Evolutionary conservation across 2,888 invertebrate species (phyloP), one percentile per base, ranked within the genome.

Genomic region (Conistra vaccinii): DNA sequence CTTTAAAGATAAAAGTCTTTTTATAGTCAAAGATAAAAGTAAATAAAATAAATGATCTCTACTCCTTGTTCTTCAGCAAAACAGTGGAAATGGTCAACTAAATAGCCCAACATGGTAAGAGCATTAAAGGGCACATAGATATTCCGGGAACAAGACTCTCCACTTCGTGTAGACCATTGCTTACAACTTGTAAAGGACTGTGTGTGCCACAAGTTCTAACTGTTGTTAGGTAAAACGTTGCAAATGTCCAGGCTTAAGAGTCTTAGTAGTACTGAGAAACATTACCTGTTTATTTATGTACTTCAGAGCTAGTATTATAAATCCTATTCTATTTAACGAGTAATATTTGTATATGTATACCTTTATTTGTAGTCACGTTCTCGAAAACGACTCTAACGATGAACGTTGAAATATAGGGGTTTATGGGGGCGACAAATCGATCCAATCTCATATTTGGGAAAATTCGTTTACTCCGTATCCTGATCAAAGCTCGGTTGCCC

Each of bases 171-270:
- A 29, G 32, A 66, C 55, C 58, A 73, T 80, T 68, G 67, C 76
- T 84, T 75, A 80, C 62, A 78, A 80, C 66, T 81, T 83, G 84
- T 71, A 68, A 63, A 60, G 80, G 84, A 67, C n/a, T n/a, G 17
- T n/a, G 3, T 45, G 73, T 35, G 17, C 35, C 32, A 17, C 51
- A 57, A 76, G 45, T 32, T 63, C 57, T 23, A 35, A 51, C 42
- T 32, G 57, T 29, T 81, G 55, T 67, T 17, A n/a, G 29, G 26
- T 39, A 55, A 80, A 23, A 20, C 9, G 2, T 48, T 57, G 14
- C 3, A 23, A 74, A 53, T 74, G 9, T 42, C 14, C 6, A n/a
- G 32, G 20, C 14, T 45, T 17, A 45, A 45, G 1, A 66, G 14
- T 53, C 17, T 35, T 51, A 48, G 48, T 48, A 48, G 20, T 48